phyloP scores from a whole-genome alignment of 2,797 vertebrate species.

The Urophycis tenuis region DNA sequence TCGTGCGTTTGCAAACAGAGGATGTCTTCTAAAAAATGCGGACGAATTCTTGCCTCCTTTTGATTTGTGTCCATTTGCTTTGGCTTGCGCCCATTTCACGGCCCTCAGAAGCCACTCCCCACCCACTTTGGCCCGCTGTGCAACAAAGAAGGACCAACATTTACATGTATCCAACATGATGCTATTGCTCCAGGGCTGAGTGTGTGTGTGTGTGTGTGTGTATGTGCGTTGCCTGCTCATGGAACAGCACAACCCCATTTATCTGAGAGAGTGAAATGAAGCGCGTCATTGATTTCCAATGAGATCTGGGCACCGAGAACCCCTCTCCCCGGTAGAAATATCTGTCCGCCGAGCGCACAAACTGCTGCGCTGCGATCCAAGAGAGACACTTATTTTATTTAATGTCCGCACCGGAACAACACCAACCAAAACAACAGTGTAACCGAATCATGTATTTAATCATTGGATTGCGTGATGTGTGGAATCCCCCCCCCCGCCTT shows the following conservation, averaged over 20 bases:
- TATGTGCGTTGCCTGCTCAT: slow-evolving; percentile 5
- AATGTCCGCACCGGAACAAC: background rate
- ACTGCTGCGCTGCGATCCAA: background rate
- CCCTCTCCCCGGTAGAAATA: background rate
- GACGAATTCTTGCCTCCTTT: background rate
- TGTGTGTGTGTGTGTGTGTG: slow-evolving; percentile 7
- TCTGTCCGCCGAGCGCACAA: background rate
- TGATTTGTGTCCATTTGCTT: background rate
- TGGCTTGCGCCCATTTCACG: background rate
- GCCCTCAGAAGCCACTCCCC: background rate
- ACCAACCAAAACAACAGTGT: background rate
- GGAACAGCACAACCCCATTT: slow-evolving; percentile 37
- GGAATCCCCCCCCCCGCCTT: too few relatives aligned
- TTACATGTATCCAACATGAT: background rate
- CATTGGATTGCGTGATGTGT: background rate
- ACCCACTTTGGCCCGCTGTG: background rate
- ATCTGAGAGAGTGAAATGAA: slow-evolving; percentile 44
- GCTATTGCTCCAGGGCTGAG: background rate
- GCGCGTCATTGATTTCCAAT: slow-evolving; percentile 56
- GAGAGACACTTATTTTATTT: background rate
- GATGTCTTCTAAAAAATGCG: background rate
- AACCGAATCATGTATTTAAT: background rate
- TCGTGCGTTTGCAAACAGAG: background rate
- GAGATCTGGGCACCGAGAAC: slow-evolving; percentile 24
- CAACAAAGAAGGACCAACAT: background rate